Evolutionary conservation across 2,888 invertebrate genomes (phyloP).

Genomic region (Deladenus siricidicola): DNA sequence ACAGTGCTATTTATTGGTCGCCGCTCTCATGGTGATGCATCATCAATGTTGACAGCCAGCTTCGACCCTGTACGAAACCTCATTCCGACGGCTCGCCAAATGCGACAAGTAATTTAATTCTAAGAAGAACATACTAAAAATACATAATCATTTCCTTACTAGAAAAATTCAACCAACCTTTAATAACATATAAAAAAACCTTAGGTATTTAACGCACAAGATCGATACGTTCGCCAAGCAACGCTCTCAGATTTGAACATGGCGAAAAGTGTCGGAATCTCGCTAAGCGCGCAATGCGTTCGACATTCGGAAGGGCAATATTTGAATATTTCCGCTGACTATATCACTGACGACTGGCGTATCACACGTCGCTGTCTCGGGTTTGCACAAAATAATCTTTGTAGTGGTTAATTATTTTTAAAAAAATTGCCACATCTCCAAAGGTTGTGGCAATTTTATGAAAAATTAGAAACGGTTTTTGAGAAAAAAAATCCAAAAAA

Average conservation of each 20-base stretch:
- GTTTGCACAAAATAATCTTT: too few relatives aligned
- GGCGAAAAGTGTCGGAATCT: slow-evolving; percentile 21
- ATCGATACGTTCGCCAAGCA: slow-evolving; percentile 14
- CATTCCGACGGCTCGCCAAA: slow-evolving; percentile 17
- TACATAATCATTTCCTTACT: not conserved
- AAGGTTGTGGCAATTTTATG: too few relatives aligned
- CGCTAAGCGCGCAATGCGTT: slow-evolving; percentile 23
- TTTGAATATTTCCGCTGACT: slow-evolving; percentile 21
- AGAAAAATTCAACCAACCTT: not conserved
- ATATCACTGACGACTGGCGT: slow-evolving; percentile 31
- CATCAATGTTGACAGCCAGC: not conserved
- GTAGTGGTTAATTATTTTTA: too few relatives aligned
- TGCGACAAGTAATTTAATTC: slow-evolving; percentile 16
- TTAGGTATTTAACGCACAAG: slow-evolving; percentile 20
- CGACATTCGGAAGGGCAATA: slow-evolving; percentile 18
- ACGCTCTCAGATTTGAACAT: slow-evolving; percentile 18
- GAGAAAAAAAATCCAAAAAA: too few relatives aligned
- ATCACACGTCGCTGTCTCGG: slow-evolving; percentile 22
- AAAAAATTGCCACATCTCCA: too few relatives aligned
- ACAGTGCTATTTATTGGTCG: slow-evolving; percentile 31
- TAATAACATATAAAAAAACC: slow-evolving; percentile 3
- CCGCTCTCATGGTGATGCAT: slow-evolving; percentile 24
- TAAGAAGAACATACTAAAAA: not conserved
- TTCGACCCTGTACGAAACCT: slow-evolving; percentile 26
- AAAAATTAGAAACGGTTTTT: too few relatives aligned